A percentile compares a stretch with the other conserved stretches of the same genome.
These are phyloP conservation scores for Nemoura dubitans DNA, from an alignment of 2,888 invertebrate species.

Conservation along the genomic window DNA sequence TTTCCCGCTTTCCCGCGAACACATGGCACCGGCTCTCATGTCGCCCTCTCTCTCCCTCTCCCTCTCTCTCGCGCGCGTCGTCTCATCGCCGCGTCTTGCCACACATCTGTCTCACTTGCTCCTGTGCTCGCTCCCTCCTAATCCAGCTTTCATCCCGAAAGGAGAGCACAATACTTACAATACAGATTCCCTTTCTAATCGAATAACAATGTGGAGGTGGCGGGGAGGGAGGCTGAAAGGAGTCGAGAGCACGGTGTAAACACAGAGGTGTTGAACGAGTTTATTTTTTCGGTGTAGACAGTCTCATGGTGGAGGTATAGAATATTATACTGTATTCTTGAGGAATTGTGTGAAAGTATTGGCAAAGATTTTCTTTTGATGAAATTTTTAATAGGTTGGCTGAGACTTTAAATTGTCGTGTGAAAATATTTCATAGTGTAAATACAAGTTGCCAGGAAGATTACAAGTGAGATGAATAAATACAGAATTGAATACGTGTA, in stretches of 20 bases:
- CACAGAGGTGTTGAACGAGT: not conserved
- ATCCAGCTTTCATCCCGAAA: not conserved
- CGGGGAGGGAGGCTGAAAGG: not conserved
- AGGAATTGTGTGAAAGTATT: too few species aligned
- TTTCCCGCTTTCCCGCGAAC: not conserved
- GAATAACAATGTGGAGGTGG: not conserved
- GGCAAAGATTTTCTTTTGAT: too few species aligned
- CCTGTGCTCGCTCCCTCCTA: not conserved
- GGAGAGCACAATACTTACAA: not conserved
- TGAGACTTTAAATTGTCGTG: too few species aligned
- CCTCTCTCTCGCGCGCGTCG: not conserved
- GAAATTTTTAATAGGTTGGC: too few species aligned
- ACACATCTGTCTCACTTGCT: not conserved
- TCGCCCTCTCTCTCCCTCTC: not conserved
- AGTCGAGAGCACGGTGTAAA: not conserved
- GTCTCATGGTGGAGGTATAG: too few species aligned
- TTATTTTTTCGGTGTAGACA: too few species aligned
- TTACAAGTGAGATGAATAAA: too few species aligned
- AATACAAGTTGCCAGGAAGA: too few species aligned
- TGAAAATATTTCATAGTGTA: too few species aligned
- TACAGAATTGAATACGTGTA: too few species aligned
- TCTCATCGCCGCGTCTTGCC: not conserved
- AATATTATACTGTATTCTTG: too few species aligned
- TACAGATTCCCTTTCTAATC: slow-evolving; percentile 12
- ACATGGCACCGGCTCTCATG: not conserved